These are phyloP conservation scores for Drosophila paranaensis DNA, from an alignment of 2,888 invertebrate species.

Conservation along the genomic window DNA sequence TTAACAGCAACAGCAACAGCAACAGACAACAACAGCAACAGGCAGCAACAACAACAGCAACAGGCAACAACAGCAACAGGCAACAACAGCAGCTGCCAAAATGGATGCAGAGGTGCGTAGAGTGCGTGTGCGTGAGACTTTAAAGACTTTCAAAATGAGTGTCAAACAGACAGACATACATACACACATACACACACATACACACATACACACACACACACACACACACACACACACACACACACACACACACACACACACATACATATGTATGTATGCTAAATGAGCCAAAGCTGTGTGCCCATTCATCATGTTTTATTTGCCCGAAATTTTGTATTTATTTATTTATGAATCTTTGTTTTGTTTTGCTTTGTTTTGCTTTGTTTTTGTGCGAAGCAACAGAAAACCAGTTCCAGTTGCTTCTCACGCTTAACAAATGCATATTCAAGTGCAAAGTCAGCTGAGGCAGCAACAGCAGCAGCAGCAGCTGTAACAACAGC, in stretches of 20 bases:
- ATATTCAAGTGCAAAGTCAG: slow-evolving; percentile 61
- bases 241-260: not conserved
- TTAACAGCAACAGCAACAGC: slow-evolving; percentile 24
- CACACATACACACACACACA: not conserved
- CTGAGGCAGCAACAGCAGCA: slow-evolving; percentile 17
- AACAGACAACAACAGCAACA: slow-evolving; percentile 21
- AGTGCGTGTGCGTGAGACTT: slow-evolving; percentile 5
- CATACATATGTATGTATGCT: not conserved
- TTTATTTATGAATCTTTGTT: not conserved
- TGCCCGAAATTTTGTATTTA: not conserved
- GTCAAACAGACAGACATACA: not conserved
- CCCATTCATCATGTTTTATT: not conserved
- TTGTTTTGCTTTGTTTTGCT: not conserved
- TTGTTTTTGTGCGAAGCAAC: slow-evolving; percentile 1
- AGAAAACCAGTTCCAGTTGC: slow-evolving; percentile 35
- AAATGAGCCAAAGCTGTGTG: not conserved
- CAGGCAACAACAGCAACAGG: slow-evolving; percentile 18
- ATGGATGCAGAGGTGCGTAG: slow-evolving; percentile 76
- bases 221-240: not conserved
- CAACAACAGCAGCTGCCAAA: slow-evolving; percentile 35
- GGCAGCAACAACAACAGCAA: slow-evolving; percentile 17
- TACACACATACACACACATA: not conserved
- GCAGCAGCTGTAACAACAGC: slow-evolving; percentile 18
- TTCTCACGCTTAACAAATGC: slow-evolving; percentile 28
- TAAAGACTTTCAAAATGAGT: slow-evolving; percentile 4